phyloP scores from a whole-genome alignment of 2,797 vertebrate species.

The Phalloptychus januarius region DNA sequence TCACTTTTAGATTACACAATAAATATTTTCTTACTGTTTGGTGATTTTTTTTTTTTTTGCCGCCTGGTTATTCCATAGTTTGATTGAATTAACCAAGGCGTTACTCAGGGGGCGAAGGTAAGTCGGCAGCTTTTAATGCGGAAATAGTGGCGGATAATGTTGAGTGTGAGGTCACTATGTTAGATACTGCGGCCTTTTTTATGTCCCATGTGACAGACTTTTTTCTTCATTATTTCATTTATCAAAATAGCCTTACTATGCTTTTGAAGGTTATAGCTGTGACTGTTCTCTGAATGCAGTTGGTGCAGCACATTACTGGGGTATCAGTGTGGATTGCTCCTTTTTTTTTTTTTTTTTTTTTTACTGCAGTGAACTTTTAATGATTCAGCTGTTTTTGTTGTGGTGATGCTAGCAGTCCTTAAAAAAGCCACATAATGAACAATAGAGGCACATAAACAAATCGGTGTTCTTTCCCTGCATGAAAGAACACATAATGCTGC shows the following conservation, averaged over 20 bases:
- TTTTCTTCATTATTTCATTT: neutral
- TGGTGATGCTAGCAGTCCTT: slow-evolving; percentile 51
- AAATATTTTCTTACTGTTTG: neutral
- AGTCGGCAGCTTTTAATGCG: slow-evolving; percentile 57
- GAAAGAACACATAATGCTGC: slow-evolving; percentile 67
- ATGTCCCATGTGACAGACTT: slow-evolving; percentile 3
- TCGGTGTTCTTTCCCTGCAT: slow-evolving; percentile 40
- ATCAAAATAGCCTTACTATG: neutral
- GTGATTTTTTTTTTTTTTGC: fast-evolving
- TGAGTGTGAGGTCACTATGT: slow-evolving; percentile 15
- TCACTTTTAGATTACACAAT: slow-evolving; percentile 43
- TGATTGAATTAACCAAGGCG: neutral
- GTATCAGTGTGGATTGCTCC: slow-evolving; percentile 38
- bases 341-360: slow-evolving; percentile 31
- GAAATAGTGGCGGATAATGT: slow-evolving; percentile 48
- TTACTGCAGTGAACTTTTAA: slow-evolving; percentile 80
- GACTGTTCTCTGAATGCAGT: neutral
- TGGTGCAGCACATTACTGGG: slow-evolving; percentile 39
- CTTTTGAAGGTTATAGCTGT: neutral
- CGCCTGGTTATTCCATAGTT: neutral
- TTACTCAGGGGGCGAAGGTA: neutral
- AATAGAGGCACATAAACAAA: slow-evolving; percentile 67
- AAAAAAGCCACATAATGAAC: slow-evolving; percentile 52
- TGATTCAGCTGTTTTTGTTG: slow-evolving; percentile 83
- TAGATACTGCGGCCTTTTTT: slow-evolving; percentile 53